Base-by-base conservation (phyloP, 2,888 invertebrate species). In the Poecilobothrus nobilitatus region DNA sequence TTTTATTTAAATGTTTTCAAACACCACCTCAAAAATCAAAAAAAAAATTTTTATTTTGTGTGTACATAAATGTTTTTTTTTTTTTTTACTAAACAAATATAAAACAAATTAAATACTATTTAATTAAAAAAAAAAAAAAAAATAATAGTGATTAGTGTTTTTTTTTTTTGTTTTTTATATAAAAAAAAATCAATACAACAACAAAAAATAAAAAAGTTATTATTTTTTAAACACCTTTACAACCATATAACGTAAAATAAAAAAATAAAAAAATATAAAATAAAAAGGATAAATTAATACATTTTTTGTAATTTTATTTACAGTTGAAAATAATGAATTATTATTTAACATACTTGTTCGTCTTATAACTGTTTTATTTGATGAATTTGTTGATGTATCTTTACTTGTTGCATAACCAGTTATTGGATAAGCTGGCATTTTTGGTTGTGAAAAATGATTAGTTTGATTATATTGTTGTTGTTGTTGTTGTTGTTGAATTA, bases 371-470 rank as follows among this genome's bases (percentile, higher is more conserved):
- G 78, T 78, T 70, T 78, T 76, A 71, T 76, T 75, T 61, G 75
- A 66, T 68, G 70, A 71, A 70, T 69, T 68, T 67, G 74, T 71
- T 67, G 71, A 68, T 71, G 74, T 63, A 69, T 75, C 74, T 69
- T 73, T 73, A 66, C 72, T 73, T 64, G 64, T 22, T 74, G 78
- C 78, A 69, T 80, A 80, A 63, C 80, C 79, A 41, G 79, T 78
- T 44, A 79, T 77, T 67, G 79, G 80, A 74, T 81, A 81, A 33
- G 80, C 79, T 65, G 80, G 79, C 80, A 80, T 80, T 75, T 79
- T 78, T 70, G 80, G 80, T 75, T 79, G 79, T 61, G 81, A 78
- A 72, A 78, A 81, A 21, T 76, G 73, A 68, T 75, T 75, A 69
- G 37, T 69, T 71, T 68, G 76, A 72, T 66, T 73, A 69, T 66